phyloP scores from a whole-genome alignment of 2,797 vertebrate species.

The Carcharodon carcharias region DNA sequence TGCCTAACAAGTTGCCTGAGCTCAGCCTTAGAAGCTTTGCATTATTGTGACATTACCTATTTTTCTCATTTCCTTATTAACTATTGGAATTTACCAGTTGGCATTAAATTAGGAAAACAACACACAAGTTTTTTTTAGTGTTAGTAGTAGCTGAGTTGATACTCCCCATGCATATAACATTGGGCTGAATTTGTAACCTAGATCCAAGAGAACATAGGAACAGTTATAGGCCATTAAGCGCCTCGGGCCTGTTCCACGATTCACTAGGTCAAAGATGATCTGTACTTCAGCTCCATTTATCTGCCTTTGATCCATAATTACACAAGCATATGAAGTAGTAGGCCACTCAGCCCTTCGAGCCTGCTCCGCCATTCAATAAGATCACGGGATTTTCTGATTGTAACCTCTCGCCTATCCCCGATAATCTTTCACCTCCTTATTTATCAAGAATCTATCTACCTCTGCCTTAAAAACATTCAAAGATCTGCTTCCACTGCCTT shows the following conservation, averaged over 20 bases:
- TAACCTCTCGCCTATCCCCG: no score
- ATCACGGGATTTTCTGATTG: no score
- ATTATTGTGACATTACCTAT: background rate
- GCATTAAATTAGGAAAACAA: background rate
- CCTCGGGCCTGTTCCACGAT: background rate
- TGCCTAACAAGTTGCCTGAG: background rate
- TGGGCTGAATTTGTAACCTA: background rate
- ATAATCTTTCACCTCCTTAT: no score
- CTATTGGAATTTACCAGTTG: background rate
- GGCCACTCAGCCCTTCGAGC: no score
- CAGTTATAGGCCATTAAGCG: background rate
- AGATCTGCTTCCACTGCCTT: no score
- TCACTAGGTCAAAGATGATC: background rate
- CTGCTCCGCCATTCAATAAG: no score
- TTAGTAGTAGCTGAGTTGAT: no score
- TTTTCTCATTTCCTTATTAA: background rate
- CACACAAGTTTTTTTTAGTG: no score
- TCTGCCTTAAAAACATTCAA: no score
- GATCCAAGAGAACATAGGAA: background rate
- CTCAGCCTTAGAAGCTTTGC: constrained; percentile 18
- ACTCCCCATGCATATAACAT: no score
- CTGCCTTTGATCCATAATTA: background rate
- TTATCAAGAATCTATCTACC: no score
- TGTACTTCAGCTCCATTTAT: background rate
- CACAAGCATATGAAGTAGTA: no score